Base-by-base conservation (phyloP, 2,113 vertebrate species). In the Conger conger region DNA sequence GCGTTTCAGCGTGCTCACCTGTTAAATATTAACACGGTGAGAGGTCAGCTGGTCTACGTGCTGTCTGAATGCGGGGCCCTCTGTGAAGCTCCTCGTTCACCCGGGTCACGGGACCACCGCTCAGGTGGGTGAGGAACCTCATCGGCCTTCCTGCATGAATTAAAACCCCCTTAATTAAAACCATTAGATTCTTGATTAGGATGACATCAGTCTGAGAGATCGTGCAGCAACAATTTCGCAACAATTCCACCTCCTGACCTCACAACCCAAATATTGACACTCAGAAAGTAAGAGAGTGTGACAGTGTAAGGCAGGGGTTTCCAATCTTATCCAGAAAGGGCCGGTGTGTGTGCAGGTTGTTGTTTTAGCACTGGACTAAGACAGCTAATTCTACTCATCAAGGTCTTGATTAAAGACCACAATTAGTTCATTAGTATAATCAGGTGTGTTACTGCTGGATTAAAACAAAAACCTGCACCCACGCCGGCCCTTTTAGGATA, bases 11-110 rank as follows among this genome's bases (percentile, higher is more conserved):
- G 79, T 42, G 23, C 42, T 80, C 40, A 80, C 79, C 79, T 45
- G 79, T 40, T 45, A 80, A 80, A 50, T 16, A 45, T 80, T 80
- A 42, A 80, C 79, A 50, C n/a, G 50, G 37, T 16, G 40, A 27
- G 20, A 20, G 35, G 16, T 18, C 38, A 13, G 78, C 38, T 80
- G 37, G 20, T 38, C 79, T 45, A 20, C 35, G 16, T 20, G 1
- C 79, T 17, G 54, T 18, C 18, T 17, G 54, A 20, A 16, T 3
- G 3, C 1, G 16, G 20, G 16, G 30, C 13, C 23, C 33, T 36
- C 33, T 20, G 20, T 4, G 35, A 79, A 18, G 3, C 35, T 37
- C 33, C 30, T 37, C n/a, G 37, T 38, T 36, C 6, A 1, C 73
- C 73, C 73, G 33, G 8, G 23, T 33, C 4, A 3, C 6, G 7